Evolutionary conservation across 1,140 invertebrate genomes (phyloP), one percentile per base, ranked within the genome.

Genomic region (Drosophila asahinai): DNA sequence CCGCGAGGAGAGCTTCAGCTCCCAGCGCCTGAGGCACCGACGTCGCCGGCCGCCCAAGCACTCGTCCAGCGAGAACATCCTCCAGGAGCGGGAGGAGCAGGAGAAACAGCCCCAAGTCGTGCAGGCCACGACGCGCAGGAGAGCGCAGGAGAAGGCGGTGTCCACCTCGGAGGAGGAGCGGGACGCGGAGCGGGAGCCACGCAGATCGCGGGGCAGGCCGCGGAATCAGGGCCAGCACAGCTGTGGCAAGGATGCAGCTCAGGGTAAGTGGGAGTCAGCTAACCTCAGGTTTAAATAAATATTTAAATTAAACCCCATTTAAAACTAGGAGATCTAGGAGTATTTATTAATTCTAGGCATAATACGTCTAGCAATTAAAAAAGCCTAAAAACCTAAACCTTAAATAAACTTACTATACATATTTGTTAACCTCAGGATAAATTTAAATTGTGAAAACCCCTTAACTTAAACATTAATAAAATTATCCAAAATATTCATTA

Each of bases 1-100:
- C 52, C 89, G 86, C 43, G 93, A 94, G 25, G 94, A 94, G 64
- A 94, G 93, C 86, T 93, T 93, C 52, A 93, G 84, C 64, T 71
- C 67, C 2, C 67, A 71, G 64, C 83, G 84, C 17, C 48, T 77
- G 40, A 64, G 91, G 27, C 78, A 86, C 22, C 86, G 91, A 12
- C 81, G 93, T 1, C 82, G 92, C 19, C 80, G 75, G 2, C 76
- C 63, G 4, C 71, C 63, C 3, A 63, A 77, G 40, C 64, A 83
- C 43, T 91, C 91, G 7, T 90, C 89, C 47, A 81, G 72, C 45
- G 91, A 92, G 51, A 92, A 92, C 51, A 57, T 86, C 15, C 54
- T 79, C 25, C 52, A 49, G 30, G 70, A 70, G 59, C 49, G 27
- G 25, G 72, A 70, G 63, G 51, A 47, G 27, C 48, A 2, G n/a